Conservation (phyloP, 2,113 vertebrate species). For the Mustelus asterias region DNA sequence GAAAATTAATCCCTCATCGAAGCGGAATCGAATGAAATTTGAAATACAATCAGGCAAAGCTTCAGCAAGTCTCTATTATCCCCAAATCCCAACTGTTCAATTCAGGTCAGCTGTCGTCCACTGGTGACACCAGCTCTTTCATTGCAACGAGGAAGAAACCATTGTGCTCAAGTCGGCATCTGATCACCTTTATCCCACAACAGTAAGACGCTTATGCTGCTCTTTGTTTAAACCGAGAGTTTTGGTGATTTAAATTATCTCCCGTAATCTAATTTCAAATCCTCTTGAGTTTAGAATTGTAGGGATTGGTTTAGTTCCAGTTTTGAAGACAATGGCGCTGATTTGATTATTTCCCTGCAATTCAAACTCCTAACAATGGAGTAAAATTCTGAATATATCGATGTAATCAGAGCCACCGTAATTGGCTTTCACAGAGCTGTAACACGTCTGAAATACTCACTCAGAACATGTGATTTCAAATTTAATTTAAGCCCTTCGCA, state of each 20-base stretch:
- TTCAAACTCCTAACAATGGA: background rate
- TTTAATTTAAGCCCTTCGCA: background rate
- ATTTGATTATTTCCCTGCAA: background rate
- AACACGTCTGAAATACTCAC: background rate
- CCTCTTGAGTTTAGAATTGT: background rate
- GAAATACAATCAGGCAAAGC: background rate
- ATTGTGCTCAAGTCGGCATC: background rate
- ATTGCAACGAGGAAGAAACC: background rate
- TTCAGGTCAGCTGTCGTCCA: background rate
- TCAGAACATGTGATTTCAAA: background rate
- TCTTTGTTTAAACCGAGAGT: background rate
- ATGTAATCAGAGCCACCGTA: background rate
- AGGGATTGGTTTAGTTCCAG: background rate
- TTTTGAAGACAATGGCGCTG: background rate
- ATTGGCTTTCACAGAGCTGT: background rate
- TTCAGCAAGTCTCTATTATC: background rate
- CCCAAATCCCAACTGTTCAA: background rate
- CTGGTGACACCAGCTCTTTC: background rate
- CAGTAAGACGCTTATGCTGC: background rate
- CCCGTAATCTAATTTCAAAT: background rate
- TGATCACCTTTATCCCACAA: background rate
- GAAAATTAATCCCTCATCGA: background rate
- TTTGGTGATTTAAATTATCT: background rate
- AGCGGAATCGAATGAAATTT: background rate
- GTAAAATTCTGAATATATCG: background rate